Evolutionary conservation across 2,888 invertebrate genomes (phyloP).

Genomic region (Melipona bicolor): DNA sequence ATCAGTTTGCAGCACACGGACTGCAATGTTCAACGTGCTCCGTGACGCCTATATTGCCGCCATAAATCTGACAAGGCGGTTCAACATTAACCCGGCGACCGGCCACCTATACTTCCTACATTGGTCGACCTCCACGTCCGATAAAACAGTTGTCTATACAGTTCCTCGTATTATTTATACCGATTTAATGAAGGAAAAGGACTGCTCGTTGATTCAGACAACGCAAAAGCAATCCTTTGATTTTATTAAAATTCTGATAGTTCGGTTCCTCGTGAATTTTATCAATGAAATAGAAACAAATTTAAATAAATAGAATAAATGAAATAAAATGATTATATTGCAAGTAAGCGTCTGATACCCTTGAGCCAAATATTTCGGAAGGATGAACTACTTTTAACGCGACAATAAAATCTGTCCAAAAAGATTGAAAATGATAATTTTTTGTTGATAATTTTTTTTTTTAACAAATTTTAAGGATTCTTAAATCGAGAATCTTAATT

Average conservation of each 20-base stretch:
- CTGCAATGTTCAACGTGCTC: conserved; percentile 69
- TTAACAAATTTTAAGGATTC: too few relatives aligned
- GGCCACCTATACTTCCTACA: conserved; percentile 74
- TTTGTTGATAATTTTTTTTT: too few relatives aligned
- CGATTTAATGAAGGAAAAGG: conserved; percentile 62
- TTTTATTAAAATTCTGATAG: not conserved
- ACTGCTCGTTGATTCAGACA: conserved; percentile 11
- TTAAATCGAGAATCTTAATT: too few relatives aligned
- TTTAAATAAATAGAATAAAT: too few relatives aligned
- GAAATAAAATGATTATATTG: too few relatives aligned
- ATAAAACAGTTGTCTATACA: conserved; percentile 70
- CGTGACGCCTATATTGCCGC: conserved; percentile 78
- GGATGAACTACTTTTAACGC: too few relatives aligned
- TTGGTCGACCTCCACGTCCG: conserved; percentile 72
- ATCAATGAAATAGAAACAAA: too few relatives aligned
- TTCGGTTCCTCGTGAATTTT: too few relatives aligned
- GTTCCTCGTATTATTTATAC: conserved; percentile 60
- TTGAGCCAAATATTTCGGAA: too few relatives aligned
- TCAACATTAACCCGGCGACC: conserved; percentile 75
- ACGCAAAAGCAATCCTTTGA: not conserved
- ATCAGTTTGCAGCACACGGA: conserved; percentile 38
- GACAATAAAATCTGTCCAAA: too few relatives aligned
- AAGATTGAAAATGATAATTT: not conserved
- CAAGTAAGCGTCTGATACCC: too few relatives aligned
- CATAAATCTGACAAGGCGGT: conserved; percentile 80